Base-by-base conservation (phyloP, 2,113 vertebrate genomes). In the Thymallus thymallus region DNA sequence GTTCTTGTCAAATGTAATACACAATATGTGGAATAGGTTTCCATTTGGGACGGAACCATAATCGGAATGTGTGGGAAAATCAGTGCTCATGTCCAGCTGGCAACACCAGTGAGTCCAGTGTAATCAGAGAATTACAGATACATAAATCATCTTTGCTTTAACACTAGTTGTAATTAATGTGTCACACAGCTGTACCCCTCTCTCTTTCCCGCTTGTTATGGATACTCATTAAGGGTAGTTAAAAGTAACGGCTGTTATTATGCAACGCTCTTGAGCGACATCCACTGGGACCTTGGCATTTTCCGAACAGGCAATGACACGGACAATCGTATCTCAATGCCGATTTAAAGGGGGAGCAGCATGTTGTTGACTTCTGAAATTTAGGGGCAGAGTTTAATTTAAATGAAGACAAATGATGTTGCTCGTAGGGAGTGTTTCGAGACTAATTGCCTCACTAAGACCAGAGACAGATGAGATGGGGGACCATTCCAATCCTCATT, bases 211-310 rank as follows among this genome's bases (percentile, higher is more conserved):
- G 64, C 82, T 89, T 80, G 80, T 90, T 87, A 87, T 67, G 75
- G 68, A 83, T 86, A 89, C 78, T 86, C 85, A 85, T 91, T 86
- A 88, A 9, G 73, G 75, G 82, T 87, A 87, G 91, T 88, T 91
- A 85, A 88, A 87, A 88, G 83, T 86, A 89, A 85, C 73, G 73
- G 77, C 80, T 61, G 67, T 81, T 85, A 91, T 91, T 83, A 88
- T 81, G 77, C 79, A 74, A 68, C 70, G 81, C 13, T 71, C 69
- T 78, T 73, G 76, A 72, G 80, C 75, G n/a, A 75, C 81, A 76
- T 87, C 89, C 82, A 76, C 45, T 73, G 81, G 85, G 85, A 83
- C 72, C 81, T 69, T 75, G 79, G 80, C 77, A 81, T 88, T 88
- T 88, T 85, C 71, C 74, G 71, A 79, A 74, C 9, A 41, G 9